Conservation (phyloP, 2,113 vertebrate species). For the Tauraco erythrolophus region DNA sequence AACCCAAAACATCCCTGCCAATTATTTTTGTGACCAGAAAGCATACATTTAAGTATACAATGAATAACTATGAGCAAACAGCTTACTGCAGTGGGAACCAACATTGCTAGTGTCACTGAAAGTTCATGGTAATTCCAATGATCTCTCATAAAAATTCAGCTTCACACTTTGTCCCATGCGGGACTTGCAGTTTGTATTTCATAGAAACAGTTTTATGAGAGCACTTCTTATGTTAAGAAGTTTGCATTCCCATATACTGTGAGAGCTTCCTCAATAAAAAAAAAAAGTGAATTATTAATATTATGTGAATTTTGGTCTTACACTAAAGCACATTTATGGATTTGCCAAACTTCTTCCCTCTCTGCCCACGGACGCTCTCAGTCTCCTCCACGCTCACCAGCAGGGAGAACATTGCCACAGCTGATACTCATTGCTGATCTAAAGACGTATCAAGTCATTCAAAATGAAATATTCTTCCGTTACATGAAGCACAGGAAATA, state of each 20-base stretch:
- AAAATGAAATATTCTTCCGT: background rate
- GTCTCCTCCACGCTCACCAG: background rate
- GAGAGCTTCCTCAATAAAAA: background rate
- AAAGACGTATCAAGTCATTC: background rate
- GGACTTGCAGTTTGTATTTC: conserved; percentile 38
- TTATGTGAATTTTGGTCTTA: background rate
- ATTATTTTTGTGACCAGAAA: conserved; percentile 57
- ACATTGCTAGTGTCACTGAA: conserved; percentile 40
- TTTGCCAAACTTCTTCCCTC: background rate
- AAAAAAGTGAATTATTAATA: background rate
- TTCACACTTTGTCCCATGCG: conserved; percentile 51
- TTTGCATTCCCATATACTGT: background rate
- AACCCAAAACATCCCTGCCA: background rate
- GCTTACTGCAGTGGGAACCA: conserved; percentile 32
- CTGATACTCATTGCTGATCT: background rate
- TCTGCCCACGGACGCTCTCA: background rate
- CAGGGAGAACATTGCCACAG: background rate
- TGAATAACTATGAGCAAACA: conserved; percentile 30
- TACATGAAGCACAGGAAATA: background rate
- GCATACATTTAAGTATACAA: conserved; percentile 2
- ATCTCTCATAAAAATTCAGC: conserved; percentile 62
- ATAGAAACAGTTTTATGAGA: conserved; percentile 60
- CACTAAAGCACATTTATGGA: background rate
- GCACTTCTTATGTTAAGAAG: conserved; percentile 57
- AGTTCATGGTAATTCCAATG: conserved; percentile 59